Base-by-base conservation (phyloP, 2,888 invertebrate genomes). In the Clistopyga incitator region DNA sequence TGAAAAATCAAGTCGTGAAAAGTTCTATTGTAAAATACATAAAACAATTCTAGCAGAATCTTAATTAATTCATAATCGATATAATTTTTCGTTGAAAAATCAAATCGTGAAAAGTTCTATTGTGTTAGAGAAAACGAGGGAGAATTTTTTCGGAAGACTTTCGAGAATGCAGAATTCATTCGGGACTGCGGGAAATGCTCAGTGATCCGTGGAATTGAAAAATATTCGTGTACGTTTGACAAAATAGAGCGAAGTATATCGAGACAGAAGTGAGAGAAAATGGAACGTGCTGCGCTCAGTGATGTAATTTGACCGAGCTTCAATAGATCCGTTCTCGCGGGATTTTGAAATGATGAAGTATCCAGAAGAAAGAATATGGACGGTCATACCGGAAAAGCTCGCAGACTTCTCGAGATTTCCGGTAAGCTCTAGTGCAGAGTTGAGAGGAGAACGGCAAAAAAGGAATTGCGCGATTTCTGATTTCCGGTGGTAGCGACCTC, bases 351-450 rank as follows among this genome's bases (percentile, higher is more conserved):
- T 47, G 72, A 59, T 23, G 59, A 56, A 47, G 47, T 61, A 34
- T 47, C 61, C 15, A 29, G 20, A 74, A 47, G 20, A 34, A 38
- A n/a, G 67, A 25, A 42, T 65, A 23, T 76, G 52, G 15, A 56
- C 80, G 79, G 87, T 89, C 87, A 86, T 76, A 67, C 85, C 86
- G 85, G 81, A 80, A 86, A 86, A 86, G 79, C 86, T 81, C 84
- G 86, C 81, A 70, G 87, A 87, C 86, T 86, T 85, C 47, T 56
- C 70, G 82, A 85, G 86, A 87, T 87, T 86, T 87, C 81, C 86
- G 82, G 82, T 86, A 82, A 87, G 87, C 87, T 78, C 59, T 76
- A 82, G 59, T 25, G 20, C 67, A 50, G 15, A 38, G 42, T 15
- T 50, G 52, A 18, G 64, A 25, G n/a, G 45, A 52, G 50, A 29